Evolutionary conservation across 1,140 invertebrate species (phyloP), one percentile per base, ranked within the genome.

Genomic region (Trichonephila inaurata): DNA sequence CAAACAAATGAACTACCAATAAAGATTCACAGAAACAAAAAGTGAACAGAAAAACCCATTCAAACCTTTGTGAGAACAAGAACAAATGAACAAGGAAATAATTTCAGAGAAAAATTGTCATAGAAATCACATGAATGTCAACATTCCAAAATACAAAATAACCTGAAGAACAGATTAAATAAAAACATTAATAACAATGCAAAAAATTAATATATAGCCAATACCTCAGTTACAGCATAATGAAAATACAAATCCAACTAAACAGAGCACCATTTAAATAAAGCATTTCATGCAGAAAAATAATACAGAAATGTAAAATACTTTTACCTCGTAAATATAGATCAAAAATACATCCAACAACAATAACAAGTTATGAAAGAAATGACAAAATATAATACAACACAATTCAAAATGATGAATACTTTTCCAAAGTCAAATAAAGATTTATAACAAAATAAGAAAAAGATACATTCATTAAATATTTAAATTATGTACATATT

Each of bases 31-130:
- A 61, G 18, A 51, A 51, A 21, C 62, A 66, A 66, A 66, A 44
- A 81, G 72, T 82, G 58, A 91, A 82, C 24, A 91, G 72, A 91
- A 91, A 81, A 51, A 91, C 24, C 89, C 88, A 89, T 51, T 40
- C 88, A 89, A 91, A 51, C 89, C 86, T 21, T 88, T 88, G 28
- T 33, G 24, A 77, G 72, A 77, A 77, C 28, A 77, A 77, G 83
- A 58, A 85, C 58, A 69, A 89, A 89, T 44, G 64, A 51, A 89
- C 88, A 89, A 77, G 66, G 44, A 77, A 72, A 77, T 33, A 51
- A 58, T 77, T 62, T 24, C 28, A 58, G 66, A 89, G 21, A 89
- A 58, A 51, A 28, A 72, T 72, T 77, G 72, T 77, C 72, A 77
- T 24, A 72, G 69, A 72, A 72, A 72, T 33, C n/a, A 72, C 33